Percentiles rank a stretch among this genome's conserved stretches.
phyloP scores from a whole-genome alignment of 2,113 vertebrate species.

The Atractosteus spatula region DNA sequence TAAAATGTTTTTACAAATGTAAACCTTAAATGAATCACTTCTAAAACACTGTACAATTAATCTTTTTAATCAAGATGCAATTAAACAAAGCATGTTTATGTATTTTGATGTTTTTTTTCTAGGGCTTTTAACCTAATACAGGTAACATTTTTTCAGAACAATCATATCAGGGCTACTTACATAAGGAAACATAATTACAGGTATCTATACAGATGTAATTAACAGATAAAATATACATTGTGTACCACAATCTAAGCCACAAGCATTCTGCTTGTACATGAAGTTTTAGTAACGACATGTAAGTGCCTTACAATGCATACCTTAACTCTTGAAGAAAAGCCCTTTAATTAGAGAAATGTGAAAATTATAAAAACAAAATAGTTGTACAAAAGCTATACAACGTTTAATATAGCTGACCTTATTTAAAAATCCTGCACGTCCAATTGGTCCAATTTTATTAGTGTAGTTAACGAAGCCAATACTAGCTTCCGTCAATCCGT shows the following conservation, averaged over 20 bases:
- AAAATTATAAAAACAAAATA: slow-evolving; percentile 10
- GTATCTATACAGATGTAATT: neutral
- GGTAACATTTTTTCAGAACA: neutral
- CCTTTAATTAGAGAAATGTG: slow-evolving; percentile 8
- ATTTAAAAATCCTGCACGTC: slow-evolving; percentile 76
- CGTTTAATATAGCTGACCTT: slow-evolving; percentile 31
- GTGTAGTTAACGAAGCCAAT: slow-evolving; percentile 87
- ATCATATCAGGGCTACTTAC: neutral
- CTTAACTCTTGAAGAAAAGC: slow-evolving; percentile 12
- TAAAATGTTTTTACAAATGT: neutral
- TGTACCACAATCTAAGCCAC: neutral
- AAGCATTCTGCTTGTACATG: neutral
- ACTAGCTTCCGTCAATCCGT: slow-evolving; percentile 80
- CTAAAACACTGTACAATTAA: too few relatives aligned
- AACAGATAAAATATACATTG: too few relatives aligned
- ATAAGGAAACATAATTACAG: neutral
- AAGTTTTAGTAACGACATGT: neutral
- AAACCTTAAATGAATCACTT: neutral
- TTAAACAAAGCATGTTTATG: neutral
- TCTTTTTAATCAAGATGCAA: too few relatives aligned
- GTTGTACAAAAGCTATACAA: neutral
- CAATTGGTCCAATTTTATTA: slow-evolving; percentile 67
- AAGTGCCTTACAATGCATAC: too few relatives aligned
- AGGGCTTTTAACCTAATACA: neutral
- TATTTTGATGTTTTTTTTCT: neutral